Evolutionary conservation across 2,888 invertebrate species (phyloP), one percentile per base, ranked within the genome.

Genomic region (Aspidapion aeneum): DNA sequence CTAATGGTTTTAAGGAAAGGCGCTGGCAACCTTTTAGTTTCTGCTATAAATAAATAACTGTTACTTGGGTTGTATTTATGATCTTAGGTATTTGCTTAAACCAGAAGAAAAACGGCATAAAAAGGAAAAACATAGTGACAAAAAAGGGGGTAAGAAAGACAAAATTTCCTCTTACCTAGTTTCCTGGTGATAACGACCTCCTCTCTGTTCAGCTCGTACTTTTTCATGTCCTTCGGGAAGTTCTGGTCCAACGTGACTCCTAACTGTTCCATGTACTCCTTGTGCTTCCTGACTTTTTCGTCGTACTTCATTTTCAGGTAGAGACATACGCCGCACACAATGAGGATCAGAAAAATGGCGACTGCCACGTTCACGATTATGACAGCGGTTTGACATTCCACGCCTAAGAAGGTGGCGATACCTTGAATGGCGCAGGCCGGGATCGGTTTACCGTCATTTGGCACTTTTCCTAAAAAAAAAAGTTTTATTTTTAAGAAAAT

Each of bases 161-260:
- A n/a, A n/a, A n/a, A n/a, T n/a, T n/a, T n/a, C n/a, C n/a, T 95
- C 77, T 94, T 92, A 16, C 91, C 96, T 19, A 95, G 81, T 76
- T 90, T 90, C 18, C 94, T 83, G 81, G 93, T 94, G 68, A 94
- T 89, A 18, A 94, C 93, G 21, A 96, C 90, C 61, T 88, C 85
- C 72, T 93, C 91, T 60, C 94, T 85, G 0, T 91, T 86, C 57
- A 96, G 85, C 79, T 96, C 96, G 93, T 94, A 96, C 73, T 91
- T 90, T 77, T 94, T 94, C 49, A 93, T 80, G 16, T 85, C 84
- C 21, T 58, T 66, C 58, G 72, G 65, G 58, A 64, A 63, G 9
- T 67, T 66, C 50, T 69, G 69, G 19, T 87, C 77, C 21, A 89
- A 79, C 73, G 87, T 85, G 18, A 89, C 78, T 0, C 91, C 91